A percentile compares a stretch with the other conserved stretches of the same genome.
Conservation (phyloP, 1,140 invertebrate genomes). For the Zaprionus davidi region DNA sequence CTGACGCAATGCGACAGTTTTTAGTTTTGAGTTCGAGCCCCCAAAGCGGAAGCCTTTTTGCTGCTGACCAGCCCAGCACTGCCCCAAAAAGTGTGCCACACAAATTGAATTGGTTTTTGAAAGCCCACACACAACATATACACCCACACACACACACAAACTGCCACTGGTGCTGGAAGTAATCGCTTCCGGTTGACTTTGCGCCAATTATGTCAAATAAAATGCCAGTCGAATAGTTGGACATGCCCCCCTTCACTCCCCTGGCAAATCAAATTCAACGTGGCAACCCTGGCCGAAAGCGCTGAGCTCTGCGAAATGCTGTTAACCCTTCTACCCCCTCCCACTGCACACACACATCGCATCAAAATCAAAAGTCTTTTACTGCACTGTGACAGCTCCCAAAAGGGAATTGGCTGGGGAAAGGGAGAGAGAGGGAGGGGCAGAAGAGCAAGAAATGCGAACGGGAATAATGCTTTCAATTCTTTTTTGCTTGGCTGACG, state of each 20-base stretch:
- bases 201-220: conserved; percentile 76
- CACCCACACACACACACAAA: conserved; percentile 18
- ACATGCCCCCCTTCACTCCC: not conserved
- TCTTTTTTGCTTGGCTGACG: conserved; percentile 16
- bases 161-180: conserved; percentile 38
- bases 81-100: conserved; percentile 46
- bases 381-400: conserved; percentile 4
- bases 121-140: conserved; percentile 33
- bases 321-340: conserved; percentile 35
- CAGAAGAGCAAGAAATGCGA: not conserved
- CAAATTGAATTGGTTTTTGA: conserved; percentile 70
- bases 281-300: conserved; percentile 19
- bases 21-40: conserved; percentile 38
- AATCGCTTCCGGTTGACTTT: conserved; percentile 79
- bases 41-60: conserved; percentile 1
- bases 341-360: conserved; percentile 15
- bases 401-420: not conserved
- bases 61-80: not conserved
- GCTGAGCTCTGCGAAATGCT: conserved; percentile 43
- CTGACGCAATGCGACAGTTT: conserved; percentile 77
- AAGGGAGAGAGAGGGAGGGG: too few species aligned
- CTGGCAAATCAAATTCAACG: conserved; percentile 47
- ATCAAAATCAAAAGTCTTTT: conserved; percentile 19
- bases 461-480: conserved; percentile 2
- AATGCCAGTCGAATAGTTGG: conserved; percentile 47